These are phyloP conservation scores for Sinodicranocentrus sp. DNA, from an alignment of 2,888 invertebrate genomes.

Conservation along the genomic window DNA sequence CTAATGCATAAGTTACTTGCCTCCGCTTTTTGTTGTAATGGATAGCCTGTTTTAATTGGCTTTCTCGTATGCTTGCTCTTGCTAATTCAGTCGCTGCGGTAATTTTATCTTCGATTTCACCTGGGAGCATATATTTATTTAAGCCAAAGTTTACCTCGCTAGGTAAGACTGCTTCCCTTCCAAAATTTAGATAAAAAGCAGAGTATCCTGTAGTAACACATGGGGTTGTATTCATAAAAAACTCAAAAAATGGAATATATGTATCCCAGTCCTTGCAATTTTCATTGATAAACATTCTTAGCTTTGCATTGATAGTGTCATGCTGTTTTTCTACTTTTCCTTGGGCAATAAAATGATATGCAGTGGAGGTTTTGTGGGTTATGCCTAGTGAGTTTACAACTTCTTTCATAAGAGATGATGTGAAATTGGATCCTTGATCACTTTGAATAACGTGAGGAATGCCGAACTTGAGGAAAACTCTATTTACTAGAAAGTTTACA, in stretches of 20 bases:
- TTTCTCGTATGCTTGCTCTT: not conserved
- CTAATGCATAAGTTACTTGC: not conserved
- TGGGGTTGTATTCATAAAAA: not conserved
- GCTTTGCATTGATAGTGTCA: not conserved
- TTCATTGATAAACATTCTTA: constrained; percentile 1
- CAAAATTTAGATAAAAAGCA: constrained; percentile 8
- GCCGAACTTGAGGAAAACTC: not conserved
- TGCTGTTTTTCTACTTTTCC: constrained; percentile 23
- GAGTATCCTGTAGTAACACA: not conserved
- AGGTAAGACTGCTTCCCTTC: constrained; percentile 8
- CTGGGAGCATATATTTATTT: not conserved
- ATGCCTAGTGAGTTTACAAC: not conserved
- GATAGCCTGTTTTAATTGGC: not conserved
- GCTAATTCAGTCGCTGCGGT: constrained; percentile 9
- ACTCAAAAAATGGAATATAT: not conserved
- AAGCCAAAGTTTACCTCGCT: constrained; percentile 7
- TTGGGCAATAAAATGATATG: constrained; percentile 4
- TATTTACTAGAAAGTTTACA: not conserved
- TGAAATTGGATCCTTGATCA: not conserved
- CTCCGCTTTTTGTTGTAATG: not conserved
- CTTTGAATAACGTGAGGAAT: not conserved
- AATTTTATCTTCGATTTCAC: not conserved
- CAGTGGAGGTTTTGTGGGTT: not conserved
- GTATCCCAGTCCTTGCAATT: constrained; percentile 23
- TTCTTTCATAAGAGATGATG: not conserved